Base-by-base conservation (phyloP, 2,113 vertebrate genomes). In the Pogona vitticeps region DNA sequence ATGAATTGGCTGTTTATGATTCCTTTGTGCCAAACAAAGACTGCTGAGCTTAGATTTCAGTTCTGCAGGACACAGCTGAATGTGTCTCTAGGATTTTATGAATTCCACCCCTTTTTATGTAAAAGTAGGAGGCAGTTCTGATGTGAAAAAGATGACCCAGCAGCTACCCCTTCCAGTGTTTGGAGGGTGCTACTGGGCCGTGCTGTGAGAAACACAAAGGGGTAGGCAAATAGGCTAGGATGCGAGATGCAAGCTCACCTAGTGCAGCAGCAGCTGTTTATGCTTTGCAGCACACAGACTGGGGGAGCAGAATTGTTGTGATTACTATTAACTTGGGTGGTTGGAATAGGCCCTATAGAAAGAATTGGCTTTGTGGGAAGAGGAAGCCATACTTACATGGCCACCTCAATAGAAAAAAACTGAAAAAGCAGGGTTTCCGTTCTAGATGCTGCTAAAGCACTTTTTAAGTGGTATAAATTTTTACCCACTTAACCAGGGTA, bases 381-480 rank as follows among this genome's bases (percentile, higher is more conserved):
- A 28, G 59, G 21, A 40, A 42, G 52, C 9, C 21, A 52, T 76
- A 23, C 61, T 21, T 15, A n/a, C n/a, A n/a, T n/a, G n/a, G n/a
- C 38, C 17, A 36, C 36, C 56, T 42, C 15, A 59, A 33, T 23
- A 20, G 8, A 77, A 61, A 3, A 13, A 78, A 67, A 40, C 81
- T 42, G 76, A 80, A 46, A 52, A 68, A 52, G 33, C 88, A 75
- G 46, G 38, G 33, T 85, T 28, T 12, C 65, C 3, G 13, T 28
- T 59, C 85, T 82, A 88, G 13, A 82, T n/a, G 2, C 84, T 81
- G 42, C 40, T 88, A 56, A 52, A 52, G 46, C 5, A 10, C 46
- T 10, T 52, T 52, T 52, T 52, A 52, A 52, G 46, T 52, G 46
- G 46, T 5, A 52, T 52, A 6, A 52, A 52, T 52, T 52, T 52